Evolutionary conservation across 2,113 vertebrate genomes (phyloP).

Genomic region (Hypocryptadius cinnamomeus): DNA sequence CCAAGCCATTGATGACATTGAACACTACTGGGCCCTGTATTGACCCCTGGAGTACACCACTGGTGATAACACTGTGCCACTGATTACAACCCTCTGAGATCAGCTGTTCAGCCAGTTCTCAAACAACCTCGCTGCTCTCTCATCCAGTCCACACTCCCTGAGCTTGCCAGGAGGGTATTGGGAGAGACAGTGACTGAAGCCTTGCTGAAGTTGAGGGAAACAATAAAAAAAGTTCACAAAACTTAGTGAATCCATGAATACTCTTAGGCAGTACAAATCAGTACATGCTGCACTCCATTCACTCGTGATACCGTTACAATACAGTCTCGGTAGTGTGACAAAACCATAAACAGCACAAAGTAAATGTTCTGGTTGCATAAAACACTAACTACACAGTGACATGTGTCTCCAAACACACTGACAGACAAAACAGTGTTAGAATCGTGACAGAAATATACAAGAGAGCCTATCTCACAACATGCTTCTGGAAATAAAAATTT

Average conservation of each 20-base stretch:
- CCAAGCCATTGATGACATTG: neutral
- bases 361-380: neutral
- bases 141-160: neutral
- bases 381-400: neutral
- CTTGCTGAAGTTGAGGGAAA: neutral
- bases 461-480: neutral
- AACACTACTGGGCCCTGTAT: neutral
- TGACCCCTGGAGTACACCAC: neutral
- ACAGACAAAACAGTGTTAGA: neutral
- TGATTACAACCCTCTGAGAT: neutral
- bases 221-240: neutral
- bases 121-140: neutral
- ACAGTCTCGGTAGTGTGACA: neutral
- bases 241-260: neutral
- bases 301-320: neutral
- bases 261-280: neutral
- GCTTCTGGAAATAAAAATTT: neutral
- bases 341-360: neutral
- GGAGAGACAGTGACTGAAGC: neutral
- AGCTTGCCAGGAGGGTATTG: fast-evolving
- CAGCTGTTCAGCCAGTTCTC: neutral
- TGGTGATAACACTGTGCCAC: too few species aligned
- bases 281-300: neutral
- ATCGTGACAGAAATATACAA: neutral
- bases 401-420: neutral